Evolutionary conservation across 1,140 invertebrate genomes (phyloP), one percentile per base, ranked within the genome.

Genomic region (Muscidifurax raptorellus): DNA sequence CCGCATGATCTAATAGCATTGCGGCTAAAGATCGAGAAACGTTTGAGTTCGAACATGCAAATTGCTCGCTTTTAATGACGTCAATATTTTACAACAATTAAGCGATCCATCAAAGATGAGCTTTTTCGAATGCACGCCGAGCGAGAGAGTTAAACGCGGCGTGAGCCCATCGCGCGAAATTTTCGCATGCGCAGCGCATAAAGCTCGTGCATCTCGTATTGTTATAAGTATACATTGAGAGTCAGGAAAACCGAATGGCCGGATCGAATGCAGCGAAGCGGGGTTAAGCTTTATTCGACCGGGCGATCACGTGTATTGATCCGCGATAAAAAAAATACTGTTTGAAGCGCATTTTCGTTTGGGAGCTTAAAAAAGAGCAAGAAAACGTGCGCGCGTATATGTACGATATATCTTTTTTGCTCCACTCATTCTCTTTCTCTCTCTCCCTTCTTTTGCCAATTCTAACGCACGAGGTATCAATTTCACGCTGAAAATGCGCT

Each of bases 201-300:
- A 79, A 79, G 36, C 30, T n/a, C 25, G 27, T 40, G 28, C 25
- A 9, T 77, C 22, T 59, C 12, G 13, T 22, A 59, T 77, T 77
- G 75, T 77, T 77, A n/a, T n/a, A 77, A 77, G 47, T 77, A 77
- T 64, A 28, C 75, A 77, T 30, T 28, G 27, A 77, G 75, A 30
- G 40, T 52, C 28, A 15, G 32, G 74, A 7, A 22, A 28, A 18
- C 44, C 47, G 32, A 72, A 72, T n/a, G 25, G 30, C 44, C 44
- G 18, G 40, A 47, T 77, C 25, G 47, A 52, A 25, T 77, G 75
- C 75, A 52, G n/a, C 13, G 75, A 59, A 28, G 75, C 75, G 75
- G 44, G 27, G 75, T 52, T 77, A 77, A 77, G 47, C 75, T 77
- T 22, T 4, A 64, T 77, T 13, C 47, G 2, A 30, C 47, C 10